A percentile compares a stretch with the other conserved stretches of the same genome.
phyloP scores from a whole-genome alignment of 2,113 vertebrate genomes.

The Carettochelys insculpta region DNA sequence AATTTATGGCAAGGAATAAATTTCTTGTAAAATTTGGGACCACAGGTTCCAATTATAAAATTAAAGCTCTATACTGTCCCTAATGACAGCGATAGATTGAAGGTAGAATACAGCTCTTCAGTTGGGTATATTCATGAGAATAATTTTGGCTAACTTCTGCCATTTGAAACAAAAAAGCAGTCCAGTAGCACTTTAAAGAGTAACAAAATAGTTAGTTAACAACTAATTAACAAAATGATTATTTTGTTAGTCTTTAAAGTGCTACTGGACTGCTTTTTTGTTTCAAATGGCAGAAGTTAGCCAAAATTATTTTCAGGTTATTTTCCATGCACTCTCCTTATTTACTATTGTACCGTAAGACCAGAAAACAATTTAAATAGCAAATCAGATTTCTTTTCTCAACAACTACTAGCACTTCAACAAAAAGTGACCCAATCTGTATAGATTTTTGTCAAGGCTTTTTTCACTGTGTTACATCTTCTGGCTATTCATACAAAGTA shows the following conservation, averaged over 20 bases:
- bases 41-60: background rate
- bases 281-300: too few relatives aligned
- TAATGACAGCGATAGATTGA: background rate
- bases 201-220: too few relatives aligned
- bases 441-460: slow-evolving; percentile 25
- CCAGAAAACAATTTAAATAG: background rate
- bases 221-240: too few relatives aligned
- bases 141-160: background rate
- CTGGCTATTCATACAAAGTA: background rate
- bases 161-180: too few relatives aligned
- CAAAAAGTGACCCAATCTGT: background rate
- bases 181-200: too few relatives aligned
- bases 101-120: background rate
- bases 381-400: too few relatives aligned
- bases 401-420: background rate
- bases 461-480: background rate
- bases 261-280: too few relatives aligned
- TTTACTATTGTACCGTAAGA: background rate
- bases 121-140: background rate
- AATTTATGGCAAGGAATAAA: too few relatives aligned
- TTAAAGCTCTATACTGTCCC: background rate
- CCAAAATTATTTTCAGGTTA: background rate
- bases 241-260: too few relatives aligned
- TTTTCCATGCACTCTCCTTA: background rate
- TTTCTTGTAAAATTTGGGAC: background rate